Base-by-base conservation (phyloP, 2,888 invertebrate genomes). In the Cryptocheilus praepositus region DNA sequence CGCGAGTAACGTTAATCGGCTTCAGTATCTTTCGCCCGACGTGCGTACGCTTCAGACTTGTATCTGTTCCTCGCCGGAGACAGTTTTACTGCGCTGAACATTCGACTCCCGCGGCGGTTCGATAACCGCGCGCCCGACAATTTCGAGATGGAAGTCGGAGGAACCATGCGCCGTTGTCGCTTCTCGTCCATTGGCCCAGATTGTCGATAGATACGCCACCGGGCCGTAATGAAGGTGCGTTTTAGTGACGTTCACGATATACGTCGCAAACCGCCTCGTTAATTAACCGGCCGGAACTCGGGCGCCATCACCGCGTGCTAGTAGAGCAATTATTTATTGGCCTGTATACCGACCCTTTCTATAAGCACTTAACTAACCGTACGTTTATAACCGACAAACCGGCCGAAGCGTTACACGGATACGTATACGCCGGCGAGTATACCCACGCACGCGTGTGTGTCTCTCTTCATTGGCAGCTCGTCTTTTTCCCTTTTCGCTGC, bases 291-390 rank as follows among this genome's bases (percentile, higher is more conserved):
- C 73, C 71, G 71, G 73, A 81, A 76, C 72, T 74, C 72, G 65
- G 68, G 69, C 73, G 65, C 71, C 76, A 72, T 70, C 66, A 59
- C 63, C 56, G 45, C 25, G 46, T 52, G 77, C 71, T 69, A 73
- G 71, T 67, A 56, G 61, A 69, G 71, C 77, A 74, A 81, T 81
- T 80, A 80, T 81, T 77, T 81, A 80, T 79, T 74, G 70, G 70
- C 67, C 55, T 65, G 70, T 63, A 67, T 57, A 58, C 52, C 65
- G 52, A 67, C 70, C 67, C 60, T 73, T 79, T 71, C 68, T 66
- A 64, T 60, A 66, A 74, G 46, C 67, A 74, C 65, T 60, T 65
- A 67, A 60, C 64, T 22, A 49, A 66, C 71, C 52, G 53, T 62
- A 61, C 65, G 58, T 67, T 67, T 56, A 43, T 36, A 36, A 36